A percentile compares a stretch with the other conserved stretches of the same genome.
These are phyloP conservation scores for Nomada goodeniana DNA, from an alignment of 2,888 invertebrate species.

Conservation along the genomic window DNA sequence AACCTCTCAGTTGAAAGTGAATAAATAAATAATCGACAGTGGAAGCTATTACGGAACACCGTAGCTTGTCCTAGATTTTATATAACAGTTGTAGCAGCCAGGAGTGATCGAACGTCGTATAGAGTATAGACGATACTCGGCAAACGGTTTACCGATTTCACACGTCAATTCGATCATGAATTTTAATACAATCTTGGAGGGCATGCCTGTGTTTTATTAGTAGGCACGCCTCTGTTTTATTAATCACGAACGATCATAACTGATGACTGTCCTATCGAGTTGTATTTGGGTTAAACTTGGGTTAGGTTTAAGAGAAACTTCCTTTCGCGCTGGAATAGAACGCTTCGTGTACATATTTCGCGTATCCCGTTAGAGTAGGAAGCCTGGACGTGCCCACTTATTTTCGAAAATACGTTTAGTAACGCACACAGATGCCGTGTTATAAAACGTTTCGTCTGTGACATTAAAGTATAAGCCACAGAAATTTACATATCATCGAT, in stretches of 20 bases:
- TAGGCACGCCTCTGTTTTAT: slow-evolving; percentile 1
- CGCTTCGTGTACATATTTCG: no score
- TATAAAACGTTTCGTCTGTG: slow-evolving; percentile 41
- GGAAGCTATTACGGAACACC: slow-evolving; percentile 42
- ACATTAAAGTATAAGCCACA: slow-evolving; percentile 27
- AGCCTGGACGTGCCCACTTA: neutral
- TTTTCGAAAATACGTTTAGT: slow-evolving; percentile 24
- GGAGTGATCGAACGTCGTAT: slow-evolving; percentile 12
- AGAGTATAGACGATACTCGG: neutral
- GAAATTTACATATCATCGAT: slow-evolving; percentile 48
- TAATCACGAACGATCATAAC: neutral
- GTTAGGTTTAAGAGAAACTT: no score
- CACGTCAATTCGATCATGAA: slow-evolving; percentile 11
- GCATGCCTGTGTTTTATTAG: neutral
- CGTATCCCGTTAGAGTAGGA: no score
- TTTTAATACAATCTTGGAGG: slow-evolving; percentile 7
- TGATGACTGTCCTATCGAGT: neutral
- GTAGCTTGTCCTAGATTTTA: slow-evolving; percentile 46
- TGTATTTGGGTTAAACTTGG: no score
- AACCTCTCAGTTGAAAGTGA: slow-evolving; percentile 31
- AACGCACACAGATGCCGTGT: neutral
- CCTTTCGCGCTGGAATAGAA: no score
- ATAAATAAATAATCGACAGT: slow-evolving; percentile 54
- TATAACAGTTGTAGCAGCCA: slow-evolving; percentile 27
- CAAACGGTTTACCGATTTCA: slow-evolving; percentile 30